These are phyloP conservation scores for Hormiphora californensis DNA, from an alignment of 37 sponge, comb jelly and placozoan genomes.

Conservation along the genomic window DNA sequence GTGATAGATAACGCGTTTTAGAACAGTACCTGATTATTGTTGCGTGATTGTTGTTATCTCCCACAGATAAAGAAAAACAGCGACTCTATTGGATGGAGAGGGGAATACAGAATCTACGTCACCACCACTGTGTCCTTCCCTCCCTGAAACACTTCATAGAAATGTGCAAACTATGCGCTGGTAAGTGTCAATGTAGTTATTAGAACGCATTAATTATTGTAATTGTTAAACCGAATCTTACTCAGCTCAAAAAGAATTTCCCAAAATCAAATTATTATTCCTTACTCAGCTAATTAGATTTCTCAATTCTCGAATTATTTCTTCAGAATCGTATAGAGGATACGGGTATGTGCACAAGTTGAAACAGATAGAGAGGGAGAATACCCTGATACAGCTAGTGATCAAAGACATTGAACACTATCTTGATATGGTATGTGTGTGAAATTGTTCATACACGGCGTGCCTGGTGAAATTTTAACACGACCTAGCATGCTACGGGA, in stretches of 20 bases:
- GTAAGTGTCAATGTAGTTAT: too few species aligned
- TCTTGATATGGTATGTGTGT: constrained; percentile 14
- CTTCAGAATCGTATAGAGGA: constrained; percentile 23
- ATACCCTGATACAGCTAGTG: constrained; percentile 41
- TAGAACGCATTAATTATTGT: too few species aligned
- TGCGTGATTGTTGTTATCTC: too few species aligned
- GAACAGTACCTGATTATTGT: too few species aligned
- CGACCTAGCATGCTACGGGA: too few species aligned
- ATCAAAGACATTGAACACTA: constrained; percentile 52
- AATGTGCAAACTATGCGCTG: constrained; percentile 54
- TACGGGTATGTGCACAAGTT: constrained; percentile 47
- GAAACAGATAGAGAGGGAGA: constrained; percentile 42
- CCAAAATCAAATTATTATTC: too few species aligned
- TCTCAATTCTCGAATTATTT: neutral
- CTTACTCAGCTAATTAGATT: constrained; percentile 25
- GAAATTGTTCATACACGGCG: too few species aligned
- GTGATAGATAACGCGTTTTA: too few species aligned
- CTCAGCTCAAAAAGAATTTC: too few species aligned
- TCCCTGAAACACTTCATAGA: constrained; percentile 38
- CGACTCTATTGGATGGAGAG: constrained; percentile 48
- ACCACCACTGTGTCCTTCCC: constrained; percentile 41
- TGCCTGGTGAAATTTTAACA: too few species aligned
- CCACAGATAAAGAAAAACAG: constrained; percentile 48
- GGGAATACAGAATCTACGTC: constrained; percentile 28
- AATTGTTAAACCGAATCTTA: too few species aligned